Percentiles rank a stretch among this genome's conserved stretches.
phyloP scores from a whole-genome alignment of 2,113 vertebrate genomes.

The Jacana jacana region DNA sequence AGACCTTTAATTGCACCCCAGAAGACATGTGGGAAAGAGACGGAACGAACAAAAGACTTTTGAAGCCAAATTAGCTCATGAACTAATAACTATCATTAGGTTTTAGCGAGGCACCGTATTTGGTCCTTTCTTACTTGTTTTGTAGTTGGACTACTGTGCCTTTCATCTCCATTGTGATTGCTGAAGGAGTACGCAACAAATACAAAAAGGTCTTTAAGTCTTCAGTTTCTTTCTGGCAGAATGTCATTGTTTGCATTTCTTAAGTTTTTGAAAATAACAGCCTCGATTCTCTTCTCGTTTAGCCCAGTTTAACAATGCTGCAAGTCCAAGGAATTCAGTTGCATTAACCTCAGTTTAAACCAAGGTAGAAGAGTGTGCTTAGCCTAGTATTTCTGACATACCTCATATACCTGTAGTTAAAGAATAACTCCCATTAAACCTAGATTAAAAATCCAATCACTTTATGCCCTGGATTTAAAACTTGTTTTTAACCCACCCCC shows the following conservation, averaged over 20 bases:
- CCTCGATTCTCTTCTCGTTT: not conserved
- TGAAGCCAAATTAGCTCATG: not conserved
- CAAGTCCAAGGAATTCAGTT: not conserved
- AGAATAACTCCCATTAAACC: not conserved
- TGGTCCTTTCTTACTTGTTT: not conserved
- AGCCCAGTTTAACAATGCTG: not conserved
- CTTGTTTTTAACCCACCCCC: not conserved
- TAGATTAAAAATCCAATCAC: not conserved
- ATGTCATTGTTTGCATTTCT: not conserved
- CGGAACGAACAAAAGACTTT: not conserved
- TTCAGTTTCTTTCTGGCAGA: not conserved
- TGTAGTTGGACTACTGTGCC: not conserved
- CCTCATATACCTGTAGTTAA: not conserved
- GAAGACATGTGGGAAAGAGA: not conserved
- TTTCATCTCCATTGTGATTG: not conserved
- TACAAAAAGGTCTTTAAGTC: not conserved
- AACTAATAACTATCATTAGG: not conserved
- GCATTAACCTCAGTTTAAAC: not conserved
- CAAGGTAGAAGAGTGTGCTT: not conserved
- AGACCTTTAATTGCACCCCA: not conserved
- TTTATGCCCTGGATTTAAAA: not conserved
- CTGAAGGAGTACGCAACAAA: not conserved
- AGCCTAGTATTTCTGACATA: not conserved
- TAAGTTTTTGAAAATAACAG: not conserved
- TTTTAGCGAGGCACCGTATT: not conserved